Conservation (phyloP, 2,797 vertebrate genomes). For the Bradypus variegatus region DNA sequence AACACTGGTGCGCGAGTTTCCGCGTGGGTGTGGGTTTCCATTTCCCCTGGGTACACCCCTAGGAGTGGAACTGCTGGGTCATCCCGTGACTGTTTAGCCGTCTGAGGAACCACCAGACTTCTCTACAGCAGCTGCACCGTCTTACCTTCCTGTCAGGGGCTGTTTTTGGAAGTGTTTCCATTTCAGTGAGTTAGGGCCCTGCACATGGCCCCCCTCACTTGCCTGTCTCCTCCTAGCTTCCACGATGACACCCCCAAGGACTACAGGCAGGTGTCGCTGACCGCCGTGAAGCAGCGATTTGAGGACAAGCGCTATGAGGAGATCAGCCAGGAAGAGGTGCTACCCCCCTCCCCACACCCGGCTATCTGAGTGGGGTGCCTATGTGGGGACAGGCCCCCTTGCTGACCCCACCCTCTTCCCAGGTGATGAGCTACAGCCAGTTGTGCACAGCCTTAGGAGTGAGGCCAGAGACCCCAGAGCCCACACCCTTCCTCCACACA, state of each 20-base stretch:
- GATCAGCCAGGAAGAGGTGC: conserved; percentile 89
- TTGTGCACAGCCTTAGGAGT: conserved; percentile 87
- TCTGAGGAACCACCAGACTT: neutral
- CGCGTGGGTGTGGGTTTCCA: fast-evolving
- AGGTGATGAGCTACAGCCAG: conserved; percentile 91
- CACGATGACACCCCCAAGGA: conserved; percentile 92
- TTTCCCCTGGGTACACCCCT: neutral
- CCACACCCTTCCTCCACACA: conserved; percentile 72
- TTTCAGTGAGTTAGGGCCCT: neutral
- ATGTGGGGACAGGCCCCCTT: neutral
- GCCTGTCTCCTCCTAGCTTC: conserved; percentile 77
- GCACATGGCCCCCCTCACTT: neutral
- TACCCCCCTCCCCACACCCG: fast-evolving
- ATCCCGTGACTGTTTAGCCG: neutral
- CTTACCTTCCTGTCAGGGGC: neutral
- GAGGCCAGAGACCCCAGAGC: conserved; percentile 78
- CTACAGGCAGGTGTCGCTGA: conserved; percentile 91
- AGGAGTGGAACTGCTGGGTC: neutral
- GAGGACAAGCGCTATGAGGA: conserved; percentile 87
- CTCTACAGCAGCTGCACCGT: neutral
- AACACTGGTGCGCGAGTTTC: neutral
- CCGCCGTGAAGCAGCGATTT: conserved; percentile 93
- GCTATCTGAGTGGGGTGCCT: fast-evolving
- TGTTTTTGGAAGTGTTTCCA: neutral
- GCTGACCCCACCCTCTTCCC: neutral